Evolutionary conservation across 1,140 invertebrate genomes (phyloP), one percentile per base, ranked within the genome.

Genomic region (Eurosta solidaginis): DNA sequence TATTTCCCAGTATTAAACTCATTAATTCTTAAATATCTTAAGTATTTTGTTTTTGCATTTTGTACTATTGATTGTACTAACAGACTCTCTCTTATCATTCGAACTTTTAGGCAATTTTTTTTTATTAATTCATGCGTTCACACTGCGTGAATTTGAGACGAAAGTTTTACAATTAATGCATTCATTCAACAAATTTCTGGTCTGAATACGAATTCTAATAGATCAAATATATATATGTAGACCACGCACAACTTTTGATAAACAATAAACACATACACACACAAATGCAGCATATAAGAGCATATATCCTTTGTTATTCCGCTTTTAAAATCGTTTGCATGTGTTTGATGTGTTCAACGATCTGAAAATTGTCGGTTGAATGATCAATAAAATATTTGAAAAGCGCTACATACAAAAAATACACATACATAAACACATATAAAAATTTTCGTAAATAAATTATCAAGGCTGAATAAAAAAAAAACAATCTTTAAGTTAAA

Each of bases 131-230:
- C 40, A 40, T 42, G 17, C 59, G 5, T 14, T 68, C 40, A 29
- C 33, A 20, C 40, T 42, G 59, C 3, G 2, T 20, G 59, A 36
- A 40, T 68, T 1, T n/a, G n/a, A 2, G 3, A 33, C 36, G 59
- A 68, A 40, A 68, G 59, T 68, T 68, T 20, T n/a, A 6, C 33
- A 59, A 68, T 68, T 68, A 40, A 68, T 68, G 59, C 59, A 68
- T 68, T 68, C 59, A 68, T 68, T 40, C 59, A 20, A 4, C 29
- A 68, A 68, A 17, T 68, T 68, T 68, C n/a, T n/a, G 17, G 29
- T 63, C 27, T 22, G 54, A 36, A 63, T 63, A 40, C 59, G 59
- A 68, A 40, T 68, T 33, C 59, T 68, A 68, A 68, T 68, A 40
- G 59, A 68, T 20, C 40, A 36, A 7, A n/a, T 9, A n/a, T 10